These are phyloP conservation scores for Endomychus coccineus DNA, from an alignment of 2,888 invertebrate species.

Conservation along the genomic window DNA sequence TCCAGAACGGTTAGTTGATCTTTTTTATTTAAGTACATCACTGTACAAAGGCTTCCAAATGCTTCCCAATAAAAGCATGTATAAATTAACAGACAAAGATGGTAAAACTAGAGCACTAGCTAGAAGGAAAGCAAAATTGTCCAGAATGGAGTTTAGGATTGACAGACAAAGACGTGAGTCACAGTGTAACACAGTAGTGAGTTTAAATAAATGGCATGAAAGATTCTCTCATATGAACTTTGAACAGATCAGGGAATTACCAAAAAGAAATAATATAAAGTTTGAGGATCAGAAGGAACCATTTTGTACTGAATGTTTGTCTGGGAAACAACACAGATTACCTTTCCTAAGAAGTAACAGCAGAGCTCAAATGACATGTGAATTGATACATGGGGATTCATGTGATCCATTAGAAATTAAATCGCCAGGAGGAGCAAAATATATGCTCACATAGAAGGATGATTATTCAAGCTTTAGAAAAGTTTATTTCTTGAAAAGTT, in stretches of 20 bases:
- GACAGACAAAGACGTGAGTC: no score
- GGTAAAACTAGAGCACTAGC: constrained; percentile 2
- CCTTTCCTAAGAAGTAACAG: constrained; percentile 11
- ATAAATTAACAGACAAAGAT: constrained; percentile 10
- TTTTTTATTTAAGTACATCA: constrained; percentile 15
- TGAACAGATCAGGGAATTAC: constrained; percentile 10
- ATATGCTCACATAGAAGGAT: no score
- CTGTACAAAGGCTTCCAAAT: constrained; percentile 16
- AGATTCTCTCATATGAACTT: constrained; percentile 14
- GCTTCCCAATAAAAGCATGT: constrained; percentile 11
- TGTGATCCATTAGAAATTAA: no score
- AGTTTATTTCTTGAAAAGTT: no score
- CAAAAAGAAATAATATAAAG: constrained; percentile 10
- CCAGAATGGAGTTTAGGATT: no score
- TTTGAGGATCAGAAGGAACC: constrained; percentile 10
- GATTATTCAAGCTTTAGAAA: no score
- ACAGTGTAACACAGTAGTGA: constrained; percentile 7
- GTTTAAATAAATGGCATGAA: constrained; percentile 10
- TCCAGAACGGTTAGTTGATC: constrained; percentile 14
- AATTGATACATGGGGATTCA: no score
- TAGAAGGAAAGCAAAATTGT: constrained; percentile 2
- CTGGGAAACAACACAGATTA: constrained; percentile 16
- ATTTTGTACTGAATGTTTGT: constrained; percentile 12
- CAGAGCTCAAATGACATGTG: constrained; percentile 12
- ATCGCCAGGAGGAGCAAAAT: no score